Conservation (phyloP, 1,140 invertebrate genomes). For the Bacillus rossius region DNA sequence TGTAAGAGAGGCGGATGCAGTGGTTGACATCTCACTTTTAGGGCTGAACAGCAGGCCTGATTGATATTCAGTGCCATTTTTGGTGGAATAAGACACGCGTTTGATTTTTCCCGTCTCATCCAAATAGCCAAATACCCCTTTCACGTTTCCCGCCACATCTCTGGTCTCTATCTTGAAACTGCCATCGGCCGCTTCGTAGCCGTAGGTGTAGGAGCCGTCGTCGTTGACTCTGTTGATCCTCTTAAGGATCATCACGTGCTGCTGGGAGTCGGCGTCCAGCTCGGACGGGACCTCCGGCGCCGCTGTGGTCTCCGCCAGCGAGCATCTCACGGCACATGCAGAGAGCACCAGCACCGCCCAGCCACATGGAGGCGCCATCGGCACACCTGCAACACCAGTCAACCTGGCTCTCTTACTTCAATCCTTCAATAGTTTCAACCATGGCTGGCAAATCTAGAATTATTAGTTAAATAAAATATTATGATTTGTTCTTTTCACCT, state of each 20-base stretch:
- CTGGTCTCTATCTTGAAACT: slow-evolving; percentile 80
- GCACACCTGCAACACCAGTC: too few relatives aligned
- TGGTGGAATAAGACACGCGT: slow-evolving; percentile 72
- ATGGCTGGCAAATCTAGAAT: too few relatives aligned
- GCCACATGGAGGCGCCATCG: too few relatives aligned
- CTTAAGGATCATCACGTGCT: slow-evolving; percentile 57
- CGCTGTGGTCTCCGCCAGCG: background rate
- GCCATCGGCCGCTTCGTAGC: slow-evolving; percentile 78
- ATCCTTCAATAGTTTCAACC: too few relatives aligned
- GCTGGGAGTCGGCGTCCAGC: slow-evolving; percentile 2
- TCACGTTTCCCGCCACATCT: slow-evolving; percentile 72
- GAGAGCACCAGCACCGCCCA: background rate
- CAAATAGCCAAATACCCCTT: slow-evolving; percentile 81
- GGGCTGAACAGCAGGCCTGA: background rate
- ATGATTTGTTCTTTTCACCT: too few relatives aligned
- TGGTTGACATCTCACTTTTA: background rate
- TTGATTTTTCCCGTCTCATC: slow-evolving; percentile 75
- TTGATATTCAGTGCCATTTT: slow-evolving; percentile 50
- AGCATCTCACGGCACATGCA: background rate
- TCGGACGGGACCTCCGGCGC: background rate
- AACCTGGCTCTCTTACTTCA: too few relatives aligned
- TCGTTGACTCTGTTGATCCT: slow-evolving; percentile 76
- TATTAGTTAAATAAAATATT: too few relatives aligned
- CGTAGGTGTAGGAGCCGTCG: slow-evolving; percentile 79
- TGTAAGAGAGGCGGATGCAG: background rate